Evolutionary conservation across 2,888 invertebrate genomes (phyloP), one percentile per base, ranked within the genome.

Genomic region (Temnothorax unifasciatus): DNA sequence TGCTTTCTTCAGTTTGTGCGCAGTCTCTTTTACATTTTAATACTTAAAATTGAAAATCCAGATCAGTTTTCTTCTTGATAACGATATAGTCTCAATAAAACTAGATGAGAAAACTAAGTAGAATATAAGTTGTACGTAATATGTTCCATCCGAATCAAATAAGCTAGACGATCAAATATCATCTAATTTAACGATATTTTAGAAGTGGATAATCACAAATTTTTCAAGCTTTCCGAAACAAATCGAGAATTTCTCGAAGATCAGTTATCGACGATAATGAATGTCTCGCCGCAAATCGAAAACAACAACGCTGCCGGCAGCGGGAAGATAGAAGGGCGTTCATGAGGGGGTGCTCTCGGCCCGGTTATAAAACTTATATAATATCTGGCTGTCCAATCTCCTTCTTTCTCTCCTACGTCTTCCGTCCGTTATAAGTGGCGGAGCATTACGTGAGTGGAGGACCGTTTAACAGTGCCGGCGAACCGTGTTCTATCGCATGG

Each of bases 401-500:
- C 84, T 90, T 86, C 87, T 85, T 88, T 85, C 85, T 82, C 86
- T 82, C 87, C 84, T 90, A 88, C 87, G 84, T 87, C 88, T 89
- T 68, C 79, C 66, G 82, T 63, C 69, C 84, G 87, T 88, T 92
- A 90, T 88, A 87, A 92, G 87, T 82, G 87, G 87, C 73, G 84
- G 85, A 81, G 86, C 86, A 88, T 90, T 89, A 88, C 86, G 84
- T 83, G 88, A 87, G 83, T 86, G 84, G 88, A 90, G 90, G 84
- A 87, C 59, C 90, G 89, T 91, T 91, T 91, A 91, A 90, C 86
- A 91, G 90, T 85, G 87, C 76, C 87, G 89, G 86, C 88, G 89
- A 89, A 88, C 88, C 93, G 93, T 93, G 93, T 92, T 92, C 93
- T 93, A 93, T 93, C 93, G 89, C 92, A 87, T 88, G 90, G 87